Evolutionary conservation across 37 sponge, comb jelly and placozoan genomes (phyloP), one percentile per base, ranked within the genome.

Genomic region (Hormiphora californensis): DNA sequence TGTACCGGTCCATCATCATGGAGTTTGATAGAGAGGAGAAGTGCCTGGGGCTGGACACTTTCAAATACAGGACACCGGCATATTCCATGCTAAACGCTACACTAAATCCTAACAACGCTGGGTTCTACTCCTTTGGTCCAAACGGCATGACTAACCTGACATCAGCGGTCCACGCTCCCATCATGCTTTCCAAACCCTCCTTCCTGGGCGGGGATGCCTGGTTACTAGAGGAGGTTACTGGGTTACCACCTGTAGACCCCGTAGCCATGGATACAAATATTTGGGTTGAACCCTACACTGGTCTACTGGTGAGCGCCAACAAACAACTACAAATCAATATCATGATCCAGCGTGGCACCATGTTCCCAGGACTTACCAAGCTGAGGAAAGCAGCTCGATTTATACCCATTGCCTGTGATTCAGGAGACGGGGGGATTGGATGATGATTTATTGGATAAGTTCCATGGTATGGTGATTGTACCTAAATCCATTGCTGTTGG

Each of bases 161-260:
- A 22, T 87, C 63, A 1, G 63, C n/a, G n/a, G n/a, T n/a, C 21
- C 86, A 57, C 40, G 73, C 87, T 0, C 94, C 94, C 0, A 91
- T 90, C 85, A 92, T 69, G 68, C 92, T 87, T 0, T 92, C 92
- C 40, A 92, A 94, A 55, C 91, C 94, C 0, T 92, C 89, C 67
- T 94, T 94, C 90, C 34, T 92, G 68, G 94, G 90, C 40, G 90
- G 88, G 0, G 92, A 94, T 59, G 89, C 91, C 9, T 17, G 34
- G 1, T 19, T 65, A 65, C 37, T 11, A 19, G 67, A 65, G 19
- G 67, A 65, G 17, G 28, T 65, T 36, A 32, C 3, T 9, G 67
- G 67, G 9, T 28, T 65, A 7, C 36, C 67, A 34, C 67, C 67
- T 5, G 67, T 39, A 19, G 37, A 65, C 37, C 3, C 32, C 38